These are phyloP conservation scores for Neofelis nebulosa DNA, from an alignment of 2,113 vertebrate species.

Conservation along the genomic window DNA sequence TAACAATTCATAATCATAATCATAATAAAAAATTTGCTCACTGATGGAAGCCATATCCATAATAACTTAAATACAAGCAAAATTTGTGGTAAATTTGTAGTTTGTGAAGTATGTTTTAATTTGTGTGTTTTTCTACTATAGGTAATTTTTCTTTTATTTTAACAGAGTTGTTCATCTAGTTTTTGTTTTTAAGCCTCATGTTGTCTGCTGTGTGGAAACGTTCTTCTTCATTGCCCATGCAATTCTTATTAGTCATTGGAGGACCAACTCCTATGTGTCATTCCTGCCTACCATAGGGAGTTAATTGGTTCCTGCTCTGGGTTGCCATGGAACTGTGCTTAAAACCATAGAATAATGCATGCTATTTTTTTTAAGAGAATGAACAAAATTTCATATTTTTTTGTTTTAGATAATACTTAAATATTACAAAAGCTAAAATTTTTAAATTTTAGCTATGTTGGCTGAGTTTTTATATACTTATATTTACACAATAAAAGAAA, in stretches of 20 bases:
- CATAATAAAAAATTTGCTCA: background rate
- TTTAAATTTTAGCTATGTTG: background rate
- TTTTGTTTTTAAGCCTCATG: background rate
- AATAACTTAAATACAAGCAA: background rate
- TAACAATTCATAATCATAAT: no score
- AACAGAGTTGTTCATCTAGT: background rate
- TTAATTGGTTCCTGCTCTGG: background rate
- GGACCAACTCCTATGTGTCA: no score
- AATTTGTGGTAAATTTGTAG: background rate
- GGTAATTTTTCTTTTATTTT: background rate
- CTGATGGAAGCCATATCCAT: background rate
- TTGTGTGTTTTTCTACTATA: background rate
- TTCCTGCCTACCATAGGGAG: rapidly evolving
- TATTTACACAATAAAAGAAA: slow-evolving; percentile 31
- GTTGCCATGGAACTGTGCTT: background rate
- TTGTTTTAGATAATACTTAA: slow-evolving; percentile 36
- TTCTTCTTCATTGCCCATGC: background rate
- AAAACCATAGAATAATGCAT: background rate
- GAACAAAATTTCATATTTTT: background rate
- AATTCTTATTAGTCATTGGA: background rate
- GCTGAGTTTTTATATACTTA: background rate
- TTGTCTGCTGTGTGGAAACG: background rate
- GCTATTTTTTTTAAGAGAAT: background rate
- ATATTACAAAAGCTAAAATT: slow-evolving; percentile 21
- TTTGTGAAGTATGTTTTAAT: background rate